Evolutionary conservation across 2,888 invertebrate species (phyloP).

Genomic region (Troides oblongomaculatus): DNA sequence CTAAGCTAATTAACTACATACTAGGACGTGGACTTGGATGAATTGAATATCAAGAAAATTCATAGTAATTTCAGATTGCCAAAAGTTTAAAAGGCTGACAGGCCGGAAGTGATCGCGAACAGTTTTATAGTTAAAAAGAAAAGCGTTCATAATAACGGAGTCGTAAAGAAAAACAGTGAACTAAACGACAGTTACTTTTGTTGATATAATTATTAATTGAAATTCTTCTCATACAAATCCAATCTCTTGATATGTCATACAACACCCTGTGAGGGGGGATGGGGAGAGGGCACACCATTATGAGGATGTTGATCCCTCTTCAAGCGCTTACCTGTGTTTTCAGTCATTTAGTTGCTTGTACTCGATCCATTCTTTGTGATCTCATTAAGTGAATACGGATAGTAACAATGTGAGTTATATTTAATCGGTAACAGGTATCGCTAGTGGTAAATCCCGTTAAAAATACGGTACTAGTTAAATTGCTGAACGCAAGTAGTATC

Average conservation of each 20-base stretch:
- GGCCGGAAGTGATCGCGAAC: neutral
- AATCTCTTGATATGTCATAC: conserved; percentile 67
- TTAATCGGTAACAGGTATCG: neutral
- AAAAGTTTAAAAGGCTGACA: neutral
- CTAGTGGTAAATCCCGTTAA: no score
- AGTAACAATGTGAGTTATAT: neutral
- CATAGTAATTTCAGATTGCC: neutral
- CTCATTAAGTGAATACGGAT: neutral
- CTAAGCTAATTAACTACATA: conserved; percentile 3
- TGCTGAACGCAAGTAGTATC: no score
- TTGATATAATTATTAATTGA: conserved; percentile 8
- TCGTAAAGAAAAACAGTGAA: neutral
- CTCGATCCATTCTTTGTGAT: conserved; percentile 5
- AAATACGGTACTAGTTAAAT: no score
- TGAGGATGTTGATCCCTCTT: conserved; percentile 63
- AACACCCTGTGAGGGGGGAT: conserved; percentile 62
- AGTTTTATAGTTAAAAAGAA: neutral
- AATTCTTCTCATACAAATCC: conserved; percentile 41
- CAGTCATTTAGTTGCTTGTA: conserved; percentile 48
- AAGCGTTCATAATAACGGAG: neutral
- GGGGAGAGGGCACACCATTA: conserved; percentile 46
- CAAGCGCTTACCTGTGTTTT: conserved; percentile 49
- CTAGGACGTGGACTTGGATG: conserved; percentile 21
- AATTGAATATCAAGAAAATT: conserved; percentile 29
- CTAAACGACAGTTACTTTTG: neutral